Evolutionary conservation across 64 coral and sea anemone species (phyloP).

Genomic region (Montipora sp.): DNA sequence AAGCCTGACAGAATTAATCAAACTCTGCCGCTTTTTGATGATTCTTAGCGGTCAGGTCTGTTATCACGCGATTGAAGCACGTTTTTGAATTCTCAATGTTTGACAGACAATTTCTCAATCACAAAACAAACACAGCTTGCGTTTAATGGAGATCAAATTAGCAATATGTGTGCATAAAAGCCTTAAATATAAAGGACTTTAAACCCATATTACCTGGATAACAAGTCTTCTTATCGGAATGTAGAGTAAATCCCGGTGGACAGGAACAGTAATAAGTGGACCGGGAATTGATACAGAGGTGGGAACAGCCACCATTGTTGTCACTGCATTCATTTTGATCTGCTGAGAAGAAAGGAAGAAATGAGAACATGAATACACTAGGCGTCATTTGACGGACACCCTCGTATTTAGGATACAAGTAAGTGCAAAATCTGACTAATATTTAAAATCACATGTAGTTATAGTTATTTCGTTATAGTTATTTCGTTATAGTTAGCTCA

Average conservation of each 20-base stretch:
- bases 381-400: too few relatives aligned
- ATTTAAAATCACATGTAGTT: too few relatives aligned
- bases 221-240: slow-evolving; percentile 74
- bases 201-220: slow-evolving; percentile 61
- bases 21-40: background rate
- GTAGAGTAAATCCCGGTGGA: slow-evolving; percentile 69
- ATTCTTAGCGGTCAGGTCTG: background rate
- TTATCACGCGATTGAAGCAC: background rate
- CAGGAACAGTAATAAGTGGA: slow-evolving; percentile 78
- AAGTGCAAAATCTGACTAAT: background rate
- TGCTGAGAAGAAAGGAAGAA: slow-evolving; percentile 38
- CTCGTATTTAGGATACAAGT: background rate
- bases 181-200: background rate
- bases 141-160: background rate
- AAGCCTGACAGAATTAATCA: background rate
- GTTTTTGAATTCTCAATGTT: background rate
- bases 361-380: background rate
- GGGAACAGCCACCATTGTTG: slow-evolving; percentile 89
- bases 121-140: background rate
- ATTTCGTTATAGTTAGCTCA: too few relatives aligned
- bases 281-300: slow-evolving; percentile 80
- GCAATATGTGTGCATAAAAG: too few relatives aligned
- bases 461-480: too few relatives aligned
- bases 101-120: background rate
- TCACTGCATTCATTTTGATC: slow-evolving; percentile 82